phyloP scores from a whole-genome alignment of 2,113 vertebrate genomes.

The Lagopus muta region DNA sequence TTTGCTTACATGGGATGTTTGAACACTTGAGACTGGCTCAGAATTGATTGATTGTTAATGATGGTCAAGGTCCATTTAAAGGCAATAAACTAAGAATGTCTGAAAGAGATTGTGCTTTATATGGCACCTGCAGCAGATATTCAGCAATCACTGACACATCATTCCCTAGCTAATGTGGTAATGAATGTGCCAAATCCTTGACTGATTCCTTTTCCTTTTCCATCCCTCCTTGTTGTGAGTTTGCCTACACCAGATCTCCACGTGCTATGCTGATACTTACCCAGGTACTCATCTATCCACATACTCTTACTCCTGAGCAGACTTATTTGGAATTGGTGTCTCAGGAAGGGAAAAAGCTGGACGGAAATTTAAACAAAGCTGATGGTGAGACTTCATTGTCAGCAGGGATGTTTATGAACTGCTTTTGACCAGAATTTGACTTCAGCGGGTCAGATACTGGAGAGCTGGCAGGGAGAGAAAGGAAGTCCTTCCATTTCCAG shows the following conservation, averaged over 20 bases:
- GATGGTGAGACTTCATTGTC: not conserved
- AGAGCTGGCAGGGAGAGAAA: not conserved
- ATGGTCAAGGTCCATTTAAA: slow-evolving; percentile 20
- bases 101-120: not conserved
- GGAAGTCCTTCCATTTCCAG: slow-evolving; percentile 14
- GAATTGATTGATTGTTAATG: not conserved
- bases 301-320: not conserved
- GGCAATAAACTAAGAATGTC: not conserved
- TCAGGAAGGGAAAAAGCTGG: not conserved
- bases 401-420: not conserved
- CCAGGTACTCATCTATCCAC: not conserved
- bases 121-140: not conserved
- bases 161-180: not conserved
- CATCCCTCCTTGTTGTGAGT: not conserved
- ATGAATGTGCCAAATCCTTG: not conserved
- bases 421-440: not conserved
- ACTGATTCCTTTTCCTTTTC: not conserved
- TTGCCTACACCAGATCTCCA: not conserved
- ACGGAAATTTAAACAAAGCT: not conserved
- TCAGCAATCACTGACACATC: not conserved
- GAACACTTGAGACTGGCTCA: not conserved
- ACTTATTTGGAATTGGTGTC: not conserved
- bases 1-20: not conserved
- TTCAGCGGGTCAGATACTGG: not conserved
- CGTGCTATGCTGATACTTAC: not conserved